phyloP scores from a whole-genome alignment of 2,888 invertebrate species.

The Glaucopsyche alexis region DNA sequence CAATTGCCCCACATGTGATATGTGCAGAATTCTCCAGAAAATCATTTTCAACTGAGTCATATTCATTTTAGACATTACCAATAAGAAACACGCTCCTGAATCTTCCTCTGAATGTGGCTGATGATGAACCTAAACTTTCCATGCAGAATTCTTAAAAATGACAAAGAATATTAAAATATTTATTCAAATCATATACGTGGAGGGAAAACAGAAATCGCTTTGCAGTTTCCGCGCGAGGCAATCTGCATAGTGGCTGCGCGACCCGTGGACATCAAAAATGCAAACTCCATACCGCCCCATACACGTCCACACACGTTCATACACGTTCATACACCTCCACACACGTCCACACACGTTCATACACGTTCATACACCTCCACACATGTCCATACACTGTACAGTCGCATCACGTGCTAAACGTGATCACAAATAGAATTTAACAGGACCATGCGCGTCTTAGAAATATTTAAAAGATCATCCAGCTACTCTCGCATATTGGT shows the following conservation, averaged over 20 bases:
- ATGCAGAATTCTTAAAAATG: background rate
- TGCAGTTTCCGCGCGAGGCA: constrained; percentile 20
- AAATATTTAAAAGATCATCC: constrained; percentile 10
- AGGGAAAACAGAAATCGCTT: constrained; percentile 25
- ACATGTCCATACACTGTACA: too few species aligned
- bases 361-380: background rate
- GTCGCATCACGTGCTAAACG: constrained; percentile 20
- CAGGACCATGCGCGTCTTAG: constrained; percentile 8
- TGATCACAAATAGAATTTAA: constrained; percentile 25
- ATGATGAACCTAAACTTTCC: background rate
- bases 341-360: background rate
- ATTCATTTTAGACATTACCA: too few species aligned
- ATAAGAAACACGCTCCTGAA: too few species aligned
- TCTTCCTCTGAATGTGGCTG: too few species aligned
- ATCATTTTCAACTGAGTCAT: too few species aligned
- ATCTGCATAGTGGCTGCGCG: constrained; percentile 9
- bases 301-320: background rate
- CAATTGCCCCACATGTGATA: too few species aligned
- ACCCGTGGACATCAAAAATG: constrained; percentile 23
- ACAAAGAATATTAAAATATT: constrained; percentile 23
- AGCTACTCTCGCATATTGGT: background rate
- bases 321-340: background rate
- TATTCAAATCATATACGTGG: constrained; percentile 24
- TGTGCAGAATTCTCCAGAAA: too few species aligned
- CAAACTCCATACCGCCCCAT: constrained; percentile 19